Percentiles rank a stretch among this genome's conserved stretches.
These are phyloP conservation scores for Serripes groenlandicus DNA, from an alignment of 2,888 invertebrate species.

Conservation along the genomic window DNA sequence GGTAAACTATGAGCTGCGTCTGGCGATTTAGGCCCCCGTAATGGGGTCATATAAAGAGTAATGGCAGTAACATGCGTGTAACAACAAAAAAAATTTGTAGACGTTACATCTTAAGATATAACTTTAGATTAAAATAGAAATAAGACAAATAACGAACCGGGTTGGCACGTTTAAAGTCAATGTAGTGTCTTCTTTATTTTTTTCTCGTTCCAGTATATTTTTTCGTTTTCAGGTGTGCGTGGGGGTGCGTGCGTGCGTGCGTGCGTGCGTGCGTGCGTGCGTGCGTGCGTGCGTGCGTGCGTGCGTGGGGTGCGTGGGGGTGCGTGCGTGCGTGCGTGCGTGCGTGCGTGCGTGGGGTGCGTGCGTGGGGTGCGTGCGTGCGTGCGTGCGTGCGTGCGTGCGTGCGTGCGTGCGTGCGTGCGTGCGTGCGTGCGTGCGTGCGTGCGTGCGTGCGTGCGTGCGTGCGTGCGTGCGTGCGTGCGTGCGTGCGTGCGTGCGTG, in stretches of 20 bases:
- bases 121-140: too few species aligned
- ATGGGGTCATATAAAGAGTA: too few species aligned
- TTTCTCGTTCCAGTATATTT: too few species aligned
- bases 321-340: constrained; percentile 3
- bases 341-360: background rate
- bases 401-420: background rate
- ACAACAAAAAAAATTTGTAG: too few species aligned
- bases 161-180: too few species aligned
- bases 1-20: too few species aligned
- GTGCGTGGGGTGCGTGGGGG: background rate
- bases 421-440: background rate
- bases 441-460: background rate
- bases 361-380: background rate
- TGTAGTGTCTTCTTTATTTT: too few species aligned
- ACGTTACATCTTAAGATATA: too few species aligned
- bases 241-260: background rate
- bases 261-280: background rate
- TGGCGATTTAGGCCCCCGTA: too few species aligned
- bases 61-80: too few species aligned
- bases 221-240: too few species aligned
- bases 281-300: constrained; percentile 4
- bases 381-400: background rate
- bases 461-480: background rate
- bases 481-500: background rate
- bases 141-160: too few species aligned